phyloP scores from a whole-genome alignment of 1,140 invertebrate genomes.

The Drosophila repleta region DNA sequence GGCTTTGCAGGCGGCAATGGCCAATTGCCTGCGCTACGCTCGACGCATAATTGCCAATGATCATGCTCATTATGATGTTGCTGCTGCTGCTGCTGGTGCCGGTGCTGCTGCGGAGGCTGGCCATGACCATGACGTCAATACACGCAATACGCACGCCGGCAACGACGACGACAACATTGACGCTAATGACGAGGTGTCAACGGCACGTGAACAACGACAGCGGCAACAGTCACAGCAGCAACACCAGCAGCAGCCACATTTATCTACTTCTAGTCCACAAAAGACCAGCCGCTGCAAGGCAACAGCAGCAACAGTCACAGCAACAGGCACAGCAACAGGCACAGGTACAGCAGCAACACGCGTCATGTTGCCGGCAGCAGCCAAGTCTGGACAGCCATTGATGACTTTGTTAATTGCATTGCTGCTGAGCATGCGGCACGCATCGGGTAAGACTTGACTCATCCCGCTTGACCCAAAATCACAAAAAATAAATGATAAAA shows the following conservation, averaged over 20 bases:
- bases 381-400: conserved; percentile 61
- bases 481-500: conserved; percentile 12
- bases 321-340: conserved; percentile 22
- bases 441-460: conserved; percentile 66
- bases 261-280: conserved; percentile 67
- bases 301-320: conserved; percentile 28
- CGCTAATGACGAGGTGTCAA: conserved; percentile 71
- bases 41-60: conserved; percentile 36
- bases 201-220: conserved; percentile 67
- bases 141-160: conserved; percentile 33
- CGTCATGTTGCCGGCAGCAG: conserved; percentile 36
- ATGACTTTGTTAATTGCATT: conserved; percentile 81
- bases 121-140: conserved; percentile 72
- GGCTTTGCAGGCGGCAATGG: conserved; percentile 64
- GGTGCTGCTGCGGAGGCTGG: conserved; percentile 30
- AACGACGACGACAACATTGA: conserved; percentile 21
- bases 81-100: conserved; percentile 28
- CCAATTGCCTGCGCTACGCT: conserved; percentile 56
- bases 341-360: conserved; percentile 15
- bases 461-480: conserved; percentile 19
- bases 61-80: conserved; percentile 22
- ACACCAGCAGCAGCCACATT: conserved; percentile 39
- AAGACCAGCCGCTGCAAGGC: conserved; percentile 48
- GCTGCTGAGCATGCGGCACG: conserved; percentile 67
- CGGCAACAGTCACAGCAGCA: conserved; percentile 20